Conservation (phyloP, 2,113 vertebrate species). For the Phalacrocorax brasilianus region DNA sequence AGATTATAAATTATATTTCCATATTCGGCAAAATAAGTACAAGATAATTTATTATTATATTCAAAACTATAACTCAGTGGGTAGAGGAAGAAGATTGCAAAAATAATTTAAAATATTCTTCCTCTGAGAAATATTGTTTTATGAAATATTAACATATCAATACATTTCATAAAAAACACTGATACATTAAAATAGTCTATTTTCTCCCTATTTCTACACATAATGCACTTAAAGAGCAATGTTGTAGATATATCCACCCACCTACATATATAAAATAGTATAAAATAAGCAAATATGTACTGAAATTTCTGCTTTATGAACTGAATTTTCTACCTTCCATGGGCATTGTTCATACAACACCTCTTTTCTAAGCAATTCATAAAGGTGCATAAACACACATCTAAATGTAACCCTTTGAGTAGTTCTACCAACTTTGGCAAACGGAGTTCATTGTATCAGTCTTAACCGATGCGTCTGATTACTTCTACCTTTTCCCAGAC, state of each 20-base stretch:
- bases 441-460: not conserved
- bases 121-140: not conserved
- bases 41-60: conserved; percentile 23
- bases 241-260: not conserved
- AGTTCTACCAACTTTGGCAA: not conserved
- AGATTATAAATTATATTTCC: conserved; percentile 46
- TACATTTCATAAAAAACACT: not conserved
- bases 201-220: not conserved
- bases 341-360: not conserved
- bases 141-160: not conserved
- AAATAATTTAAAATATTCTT: not conserved
- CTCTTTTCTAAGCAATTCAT: not conserved
- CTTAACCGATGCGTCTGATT: not conserved
- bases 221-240: not conserved
- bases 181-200: not conserved
- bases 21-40: conserved; percentile 22
- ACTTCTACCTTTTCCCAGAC: not conserved
- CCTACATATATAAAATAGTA: not conserved
- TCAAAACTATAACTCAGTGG: not conserved
- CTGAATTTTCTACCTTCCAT: not conserved
- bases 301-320: not conserved
- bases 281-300: not conserved
- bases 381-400: not conserved
- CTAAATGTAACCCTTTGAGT: not conserved
- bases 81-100: not conserved